These are phyloP conservation scores for Mylabris phalerata DNA, from an alignment of 1,140 invertebrate genomes.

Conservation along the genomic window DNA sequence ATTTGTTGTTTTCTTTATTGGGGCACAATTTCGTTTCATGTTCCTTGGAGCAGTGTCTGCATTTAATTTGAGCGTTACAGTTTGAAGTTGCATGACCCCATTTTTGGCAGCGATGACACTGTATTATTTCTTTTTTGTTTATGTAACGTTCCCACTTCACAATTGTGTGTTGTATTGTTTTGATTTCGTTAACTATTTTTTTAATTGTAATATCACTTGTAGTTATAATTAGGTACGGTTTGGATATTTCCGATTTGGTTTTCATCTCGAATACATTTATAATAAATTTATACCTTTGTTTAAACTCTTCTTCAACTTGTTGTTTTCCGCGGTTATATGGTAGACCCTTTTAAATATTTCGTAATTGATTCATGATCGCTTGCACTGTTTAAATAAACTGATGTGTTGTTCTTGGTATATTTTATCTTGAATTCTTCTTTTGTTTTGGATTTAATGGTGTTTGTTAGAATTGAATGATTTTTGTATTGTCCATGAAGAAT, in stretches of 20 bases:
- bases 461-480: too few relatives aligned
- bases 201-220: background rate
- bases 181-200: background rate
- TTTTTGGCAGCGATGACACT: constrained; percentile 37
- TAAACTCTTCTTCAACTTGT: too few relatives aligned
- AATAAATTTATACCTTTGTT: too few relatives aligned
- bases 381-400: too few relatives aligned
- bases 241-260: background rate
- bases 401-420: too few relatives aligned
- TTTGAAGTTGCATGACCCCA: constrained; percentile 35
- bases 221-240: constrained; percentile 1
- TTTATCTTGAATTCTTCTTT: too few relatives aligned
- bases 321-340: too few relatives aligned
- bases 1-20: constrained; percentile 25
- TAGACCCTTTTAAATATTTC: too few relatives aligned
- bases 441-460: too few relatives aligned
- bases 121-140: constrained; percentile 24
- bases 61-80: constrained; percentile 27
- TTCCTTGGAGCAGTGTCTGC: constrained; percentile 35
- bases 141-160: constrained; percentile 25
- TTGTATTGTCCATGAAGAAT: too few relatives aligned
- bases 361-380: too few relatives aligned
- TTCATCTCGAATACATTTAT: too few relatives aligned
- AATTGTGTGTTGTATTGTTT: background rate
- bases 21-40: constrained; percentile 34